These are phyloP conservation scores for Vandiemenella viatica DNA, from an alignment of 2,888 invertebrate genomes.

Conservation along the genomic window DNA sequence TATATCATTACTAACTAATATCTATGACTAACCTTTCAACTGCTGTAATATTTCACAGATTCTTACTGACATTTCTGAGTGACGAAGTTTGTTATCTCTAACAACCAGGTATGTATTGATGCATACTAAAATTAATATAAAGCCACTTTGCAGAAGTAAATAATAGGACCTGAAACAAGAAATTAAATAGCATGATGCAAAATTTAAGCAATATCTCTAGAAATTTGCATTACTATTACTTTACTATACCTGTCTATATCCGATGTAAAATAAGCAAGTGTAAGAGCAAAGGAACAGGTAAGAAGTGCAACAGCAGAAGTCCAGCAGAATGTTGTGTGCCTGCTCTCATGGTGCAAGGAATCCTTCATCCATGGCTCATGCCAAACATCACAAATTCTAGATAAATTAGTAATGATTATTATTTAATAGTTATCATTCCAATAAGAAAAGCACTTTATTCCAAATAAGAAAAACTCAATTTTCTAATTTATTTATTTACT, in stretches of 20 bases:
- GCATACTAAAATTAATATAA: slow-evolving; percentile 36
- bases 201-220: no score
- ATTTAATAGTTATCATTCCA: no score
- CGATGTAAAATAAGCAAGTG: slow-evolving; percentile 28
- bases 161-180: slow-evolving; percentile 29
- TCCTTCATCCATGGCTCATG: slow-evolving; percentile 32
- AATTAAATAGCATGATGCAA: no score
- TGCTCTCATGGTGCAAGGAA: slow-evolving; percentile 37
- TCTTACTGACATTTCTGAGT: slow-evolving; percentile 39
- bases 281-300: slow-evolving; percentile 36
- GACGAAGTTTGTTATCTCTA: slow-evolving; percentile 48
- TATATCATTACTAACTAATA: neutral
- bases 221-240: no score
- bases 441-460: neutral
- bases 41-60: slow-evolving; percentile 28
- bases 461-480: no score
- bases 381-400: neutral
- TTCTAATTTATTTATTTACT: no score
- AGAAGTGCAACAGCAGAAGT: slow-evolving; percentile 42
- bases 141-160: slow-evolving; percentile 36
- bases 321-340: slow-evolving; percentile 51
- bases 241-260: slow-evolving; percentile 21
- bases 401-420: slow-evolving; percentile 24
- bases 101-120: slow-evolving; percentile 42
- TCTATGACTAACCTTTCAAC: slow-evolving; percentile 27